Evolutionary conservation across 2,888 invertebrate genomes (phyloP).

Genomic region (Mythimna lalbum): DNA sequence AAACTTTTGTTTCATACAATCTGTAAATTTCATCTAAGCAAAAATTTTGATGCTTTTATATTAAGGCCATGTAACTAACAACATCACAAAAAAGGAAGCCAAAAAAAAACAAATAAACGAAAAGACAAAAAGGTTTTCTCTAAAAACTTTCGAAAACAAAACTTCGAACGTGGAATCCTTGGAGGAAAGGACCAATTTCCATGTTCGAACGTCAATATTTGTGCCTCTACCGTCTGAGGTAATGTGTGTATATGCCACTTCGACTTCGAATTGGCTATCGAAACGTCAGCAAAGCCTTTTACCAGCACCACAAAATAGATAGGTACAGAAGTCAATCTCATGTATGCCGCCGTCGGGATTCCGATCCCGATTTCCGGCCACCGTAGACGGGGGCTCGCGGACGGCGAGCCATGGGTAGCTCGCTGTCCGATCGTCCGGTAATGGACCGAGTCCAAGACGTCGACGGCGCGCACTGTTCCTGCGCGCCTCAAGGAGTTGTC

Average conservation of each 20-base stretch:
- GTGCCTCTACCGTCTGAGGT: slow-evolving; percentile 60
- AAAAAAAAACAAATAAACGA: not conserved
- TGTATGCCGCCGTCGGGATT: too few species aligned
- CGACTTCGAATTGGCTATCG: slow-evolving; percentile 71
- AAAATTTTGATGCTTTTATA: not conserved
- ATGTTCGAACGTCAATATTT: slow-evolving; percentile 61
- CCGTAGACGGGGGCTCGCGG: too few species aligned
- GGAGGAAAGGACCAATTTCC: slow-evolving; percentile 47
- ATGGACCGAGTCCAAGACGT: too few species aligned
- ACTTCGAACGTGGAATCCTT: slow-evolving; percentile 26
- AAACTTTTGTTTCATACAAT: too few species aligned
- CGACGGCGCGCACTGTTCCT: too few species aligned
- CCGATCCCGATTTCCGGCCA: too few species aligned
- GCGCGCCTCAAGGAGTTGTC: too few species aligned
- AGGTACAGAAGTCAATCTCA: too few species aligned
- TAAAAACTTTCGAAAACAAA: slow-evolving; percentile 27
- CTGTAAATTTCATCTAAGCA: not conserved
- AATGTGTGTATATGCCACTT: slow-evolving; percentile 79
- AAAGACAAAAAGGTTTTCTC: slow-evolving; percentile 8
- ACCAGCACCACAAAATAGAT: too few species aligned
- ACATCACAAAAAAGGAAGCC: slow-evolving; percentile 21
- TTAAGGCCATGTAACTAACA: not conserved
- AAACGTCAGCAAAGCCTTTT: slow-evolving; percentile 70
- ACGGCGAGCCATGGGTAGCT: too few species aligned
- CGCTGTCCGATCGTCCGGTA: too few species aligned